phyloP scores from a whole-genome alignment of 2,113 vertebrate species.

The Lasiurus borealis region DNA sequence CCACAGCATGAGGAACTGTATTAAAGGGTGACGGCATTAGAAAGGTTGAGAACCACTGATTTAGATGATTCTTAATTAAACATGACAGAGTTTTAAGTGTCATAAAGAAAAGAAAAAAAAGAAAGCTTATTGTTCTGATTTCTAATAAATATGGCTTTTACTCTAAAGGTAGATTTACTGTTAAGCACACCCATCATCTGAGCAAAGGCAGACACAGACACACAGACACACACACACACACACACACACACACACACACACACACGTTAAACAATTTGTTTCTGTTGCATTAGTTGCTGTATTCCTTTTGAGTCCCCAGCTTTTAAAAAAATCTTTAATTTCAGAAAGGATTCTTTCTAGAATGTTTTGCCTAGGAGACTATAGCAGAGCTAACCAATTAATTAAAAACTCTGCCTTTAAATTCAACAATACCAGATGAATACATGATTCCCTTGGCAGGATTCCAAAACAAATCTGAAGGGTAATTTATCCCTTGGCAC shows the following conservation, averaged over 20 bases:
- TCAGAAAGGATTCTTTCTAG: conserved; percentile 21
- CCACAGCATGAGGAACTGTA: no score
- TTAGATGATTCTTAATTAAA: background rate
- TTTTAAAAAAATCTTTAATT: background rate
- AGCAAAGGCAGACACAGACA: background rate
- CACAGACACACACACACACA: background rate
- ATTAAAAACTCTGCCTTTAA: background rate
- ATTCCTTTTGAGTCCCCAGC: background rate
- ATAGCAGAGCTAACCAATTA: background rate
- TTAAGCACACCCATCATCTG: background rate
- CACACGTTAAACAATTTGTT: background rate
- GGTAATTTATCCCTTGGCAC: background rate
- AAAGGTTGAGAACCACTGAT: background rate
- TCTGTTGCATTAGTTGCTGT: background rate
- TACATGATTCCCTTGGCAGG: background rate
- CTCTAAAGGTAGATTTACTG: background rate
- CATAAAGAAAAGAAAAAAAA: background rate
- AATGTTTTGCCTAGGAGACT: background rate
- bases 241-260: background rate
- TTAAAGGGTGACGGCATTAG: no score
- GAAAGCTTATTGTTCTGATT: background rate
- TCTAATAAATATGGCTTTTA: background rate
- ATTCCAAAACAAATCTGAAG: conserved; percentile 14
- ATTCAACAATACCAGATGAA: conserved; percentile 11
- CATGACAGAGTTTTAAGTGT: background rate